phyloP scores from a whole-genome alignment of 2,797 vertebrate species.

The Borostomias antarcticus region DNA sequence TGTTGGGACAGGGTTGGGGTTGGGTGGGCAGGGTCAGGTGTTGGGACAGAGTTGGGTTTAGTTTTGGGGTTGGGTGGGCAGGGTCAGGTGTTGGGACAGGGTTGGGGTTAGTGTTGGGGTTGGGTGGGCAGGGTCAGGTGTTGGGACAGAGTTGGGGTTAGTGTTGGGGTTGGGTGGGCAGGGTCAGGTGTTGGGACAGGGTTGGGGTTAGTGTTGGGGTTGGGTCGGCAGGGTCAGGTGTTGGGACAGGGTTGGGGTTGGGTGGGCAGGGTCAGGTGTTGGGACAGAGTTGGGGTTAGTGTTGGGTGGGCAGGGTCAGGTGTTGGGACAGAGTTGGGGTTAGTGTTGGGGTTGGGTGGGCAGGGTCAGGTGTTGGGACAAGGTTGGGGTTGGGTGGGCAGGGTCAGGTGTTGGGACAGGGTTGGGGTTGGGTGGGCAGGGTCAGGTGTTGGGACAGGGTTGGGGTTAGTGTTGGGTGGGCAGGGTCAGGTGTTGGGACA shows the following conservation, averaged over 20 bases:
- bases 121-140: conserved; percentile 53
- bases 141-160: no score
- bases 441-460: conserved; percentile 57
- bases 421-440: conserved; percentile 31
- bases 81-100: conserved; percentile 59
- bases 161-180: conserved; percentile 59
- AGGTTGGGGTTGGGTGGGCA: conserved; percentile 59
- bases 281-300: no score
- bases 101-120: no score
- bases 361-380: conserved; percentile 56
- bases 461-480: conserved; percentile 62
- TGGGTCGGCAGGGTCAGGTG: conserved; percentile 41
- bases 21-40: no score
- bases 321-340: no score
- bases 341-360: conserved; percentile 62
- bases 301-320: conserved; percentile 27
- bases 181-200: conserved; percentile 59
- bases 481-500: conserved; percentile 56
- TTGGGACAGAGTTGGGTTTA: no score
- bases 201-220: no score
- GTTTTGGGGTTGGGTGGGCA: conserved; percentile 56
- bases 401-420: no score
- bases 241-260: no score
- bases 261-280: conserved; percentile 44
- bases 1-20: no score